These are phyloP conservation scores for Notoglanidium macrostoma DNA, from an alignment of 2,797 vertebrate species.

Conservation along the genomic window DNA sequence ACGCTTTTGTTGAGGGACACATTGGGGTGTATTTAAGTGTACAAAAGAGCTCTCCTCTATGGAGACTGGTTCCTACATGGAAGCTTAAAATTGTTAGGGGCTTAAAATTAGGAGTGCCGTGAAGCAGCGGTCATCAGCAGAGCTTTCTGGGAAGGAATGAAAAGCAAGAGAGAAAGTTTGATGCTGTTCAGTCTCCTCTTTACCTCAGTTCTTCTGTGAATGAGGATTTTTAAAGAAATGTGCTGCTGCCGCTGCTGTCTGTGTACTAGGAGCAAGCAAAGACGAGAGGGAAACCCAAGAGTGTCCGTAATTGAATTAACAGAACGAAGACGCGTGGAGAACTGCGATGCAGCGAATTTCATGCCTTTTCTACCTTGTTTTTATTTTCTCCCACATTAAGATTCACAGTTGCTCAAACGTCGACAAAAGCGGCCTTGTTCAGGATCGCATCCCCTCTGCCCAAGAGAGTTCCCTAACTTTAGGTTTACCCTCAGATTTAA, in stretches of 20 bases:
- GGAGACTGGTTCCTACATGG: constrained; percentile 75
- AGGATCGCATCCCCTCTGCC: constrained; percentile 37
- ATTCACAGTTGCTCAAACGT: constrained; percentile 42
- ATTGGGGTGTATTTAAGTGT: constrained; percentile 80
- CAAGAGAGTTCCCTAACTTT: constrained; percentile 51
- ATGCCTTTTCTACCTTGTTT: constrained; percentile 49
- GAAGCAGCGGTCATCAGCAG: constrained; percentile 67
- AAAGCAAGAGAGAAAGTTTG: constrained; percentile 44
- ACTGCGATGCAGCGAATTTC: constrained; percentile 55
- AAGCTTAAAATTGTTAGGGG: constrained; percentile 70
- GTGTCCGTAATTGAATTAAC: constrained; percentile 62
- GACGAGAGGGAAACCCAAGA: constrained; percentile 44
- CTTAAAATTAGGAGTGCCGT: constrained; percentile 70
- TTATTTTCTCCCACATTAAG: constrained; percentile 37
- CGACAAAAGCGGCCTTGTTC: constrained; percentile 47
- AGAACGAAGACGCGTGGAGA: constrained; percentile 54
- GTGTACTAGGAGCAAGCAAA: constrained; percentile 33
- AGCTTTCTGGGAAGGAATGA: constrained; percentile 64
- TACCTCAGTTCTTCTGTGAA: constrained; percentile 40
- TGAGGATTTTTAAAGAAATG: constrained; percentile 25
- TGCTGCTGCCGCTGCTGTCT: constrained; percentile 3
- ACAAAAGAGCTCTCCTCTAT: constrained; percentile 75
- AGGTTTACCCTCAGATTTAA: constrained; percentile 54
- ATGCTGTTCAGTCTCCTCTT: constrained; percentile 44
- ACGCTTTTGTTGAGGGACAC: constrained; percentile 78